These are phyloP conservation scores for Euphonia xanthogaster DNA, from an alignment of 2,797 vertebrate genomes.

Conservation along the genomic window DNA sequence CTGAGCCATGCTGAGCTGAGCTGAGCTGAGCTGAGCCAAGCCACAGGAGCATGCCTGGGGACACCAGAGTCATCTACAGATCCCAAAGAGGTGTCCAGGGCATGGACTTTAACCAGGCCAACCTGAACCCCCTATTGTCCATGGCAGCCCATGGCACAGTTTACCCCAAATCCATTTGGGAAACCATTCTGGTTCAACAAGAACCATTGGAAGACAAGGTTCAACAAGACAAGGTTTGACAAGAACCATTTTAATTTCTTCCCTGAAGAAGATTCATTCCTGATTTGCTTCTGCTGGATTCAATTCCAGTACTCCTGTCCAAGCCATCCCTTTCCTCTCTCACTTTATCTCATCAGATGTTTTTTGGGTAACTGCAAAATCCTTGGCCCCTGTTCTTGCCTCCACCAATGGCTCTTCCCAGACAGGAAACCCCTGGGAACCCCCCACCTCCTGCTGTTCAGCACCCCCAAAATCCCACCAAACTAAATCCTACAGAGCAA, in stretches of 20 bases:
- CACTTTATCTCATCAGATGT: not conserved
- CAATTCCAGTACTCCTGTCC: not conserved
- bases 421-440: not conserved
- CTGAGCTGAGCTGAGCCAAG: not conserved
- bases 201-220: not conserved
- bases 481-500: not conserved
- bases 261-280: not conserved
- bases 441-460: not conserved
- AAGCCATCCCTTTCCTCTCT: not conserved
- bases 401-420: rapidly evolving
- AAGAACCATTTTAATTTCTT: not conserved
- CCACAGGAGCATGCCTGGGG: not conserved
- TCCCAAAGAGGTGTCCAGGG: no score
- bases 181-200: not conserved
- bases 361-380: not conserved
- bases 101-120: not conserved
- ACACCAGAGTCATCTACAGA: not conserved
- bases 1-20: rapidly evolving
- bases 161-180: rapidly evolving
- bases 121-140: not conserved
- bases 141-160: not conserved
- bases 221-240: not conserved
- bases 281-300: not conserved
- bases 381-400: not conserved
- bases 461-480: not conserved